A percentile compares a stretch with the other conserved stretches of the same genome.
Conservation (phyloP, 2,113 vertebrate genomes). For the Paraplagusia blochii region DNA sequence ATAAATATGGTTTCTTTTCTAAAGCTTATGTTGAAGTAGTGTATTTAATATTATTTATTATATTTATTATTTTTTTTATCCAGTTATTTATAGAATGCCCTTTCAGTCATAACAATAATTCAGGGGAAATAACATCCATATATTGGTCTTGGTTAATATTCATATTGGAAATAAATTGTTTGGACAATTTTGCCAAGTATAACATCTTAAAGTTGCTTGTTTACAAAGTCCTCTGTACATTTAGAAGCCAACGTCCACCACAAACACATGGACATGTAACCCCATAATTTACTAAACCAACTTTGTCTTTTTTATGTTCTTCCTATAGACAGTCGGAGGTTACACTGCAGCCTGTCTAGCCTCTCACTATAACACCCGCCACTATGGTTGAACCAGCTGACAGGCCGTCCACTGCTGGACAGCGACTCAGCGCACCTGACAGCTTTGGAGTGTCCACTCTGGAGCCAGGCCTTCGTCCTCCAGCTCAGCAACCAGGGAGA, state of each 20-base stretch:
- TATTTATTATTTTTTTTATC: too few species aligned
- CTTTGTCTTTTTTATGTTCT: not conserved
- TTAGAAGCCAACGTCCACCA: constrained; percentile 5
- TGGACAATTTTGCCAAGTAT: too few species aligned
- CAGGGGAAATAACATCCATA: too few species aligned
- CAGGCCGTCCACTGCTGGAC: constrained; percentile 81
- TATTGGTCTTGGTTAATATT: too few species aligned
- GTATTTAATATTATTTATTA: too few species aligned
- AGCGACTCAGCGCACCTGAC: constrained; percentile 86
- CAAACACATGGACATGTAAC: constrained; percentile 8
- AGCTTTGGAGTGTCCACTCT: constrained; percentile 92
- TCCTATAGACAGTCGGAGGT: constrained; percentile 42
- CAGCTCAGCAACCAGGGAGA: constrained; percentile 82
- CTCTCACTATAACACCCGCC: constrained; percentile 25
- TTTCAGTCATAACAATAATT: too few species aligned
- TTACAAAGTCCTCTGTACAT: constrained; percentile 12
- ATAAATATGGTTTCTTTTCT: too few species aligned
- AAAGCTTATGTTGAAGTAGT: too few species aligned
- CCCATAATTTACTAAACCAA: not conserved
- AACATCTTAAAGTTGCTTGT: too few species aligned
- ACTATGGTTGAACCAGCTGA: constrained; percentile 90
- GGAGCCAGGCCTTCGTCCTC: constrained; percentile 86
- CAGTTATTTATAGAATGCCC: too few species aligned
- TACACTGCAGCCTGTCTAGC: constrained; percentile 31
- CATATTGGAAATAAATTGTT: too few species aligned